These are phyloP conservation scores for Antechinus flavipes DNA, from an alignment of 2,113 vertebrate genomes.

Conservation along the genomic window DNA sequence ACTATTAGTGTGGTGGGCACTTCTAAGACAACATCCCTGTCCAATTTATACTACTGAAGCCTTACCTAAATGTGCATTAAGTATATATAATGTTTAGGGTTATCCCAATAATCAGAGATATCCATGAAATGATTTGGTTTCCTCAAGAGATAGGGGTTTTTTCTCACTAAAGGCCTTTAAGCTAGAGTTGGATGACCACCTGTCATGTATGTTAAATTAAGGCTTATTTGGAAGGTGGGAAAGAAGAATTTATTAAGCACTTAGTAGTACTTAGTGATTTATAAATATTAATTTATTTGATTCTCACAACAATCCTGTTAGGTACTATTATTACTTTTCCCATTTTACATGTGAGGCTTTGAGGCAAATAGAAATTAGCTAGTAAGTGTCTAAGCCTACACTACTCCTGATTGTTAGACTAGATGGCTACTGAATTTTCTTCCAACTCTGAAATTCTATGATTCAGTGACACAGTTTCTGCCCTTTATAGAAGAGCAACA, in stretches of 20 bases:
- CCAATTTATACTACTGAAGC: neutral
- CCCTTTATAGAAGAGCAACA: neutral
- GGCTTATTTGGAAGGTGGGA: neutral
- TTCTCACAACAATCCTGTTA: neutral
- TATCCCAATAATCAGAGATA: neutral
- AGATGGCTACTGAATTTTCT: neutral
- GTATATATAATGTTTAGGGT: neutral
- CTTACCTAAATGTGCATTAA: neutral
- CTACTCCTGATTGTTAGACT: neutral
- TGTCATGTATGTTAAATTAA: neutral
- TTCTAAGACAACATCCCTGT: neutral
- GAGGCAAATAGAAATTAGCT: neutral
- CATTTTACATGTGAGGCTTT: neutral
- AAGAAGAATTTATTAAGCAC: neutral
- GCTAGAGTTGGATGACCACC: neutral
- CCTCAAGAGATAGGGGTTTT: neutral
- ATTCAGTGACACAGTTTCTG: neutral
- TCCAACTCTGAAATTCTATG: neutral
- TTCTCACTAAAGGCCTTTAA: neutral
- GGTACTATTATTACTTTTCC: neutral
- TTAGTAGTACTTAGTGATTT: neutral
- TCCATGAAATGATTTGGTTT: neutral
- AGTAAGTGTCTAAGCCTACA: neutral
- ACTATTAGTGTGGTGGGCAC: neutral
- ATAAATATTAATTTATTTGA: neutral